Evolutionary conservation across 2,113 vertebrate genomes (phyloP).

Genomic region (Protomyctophum bolini): DNA sequence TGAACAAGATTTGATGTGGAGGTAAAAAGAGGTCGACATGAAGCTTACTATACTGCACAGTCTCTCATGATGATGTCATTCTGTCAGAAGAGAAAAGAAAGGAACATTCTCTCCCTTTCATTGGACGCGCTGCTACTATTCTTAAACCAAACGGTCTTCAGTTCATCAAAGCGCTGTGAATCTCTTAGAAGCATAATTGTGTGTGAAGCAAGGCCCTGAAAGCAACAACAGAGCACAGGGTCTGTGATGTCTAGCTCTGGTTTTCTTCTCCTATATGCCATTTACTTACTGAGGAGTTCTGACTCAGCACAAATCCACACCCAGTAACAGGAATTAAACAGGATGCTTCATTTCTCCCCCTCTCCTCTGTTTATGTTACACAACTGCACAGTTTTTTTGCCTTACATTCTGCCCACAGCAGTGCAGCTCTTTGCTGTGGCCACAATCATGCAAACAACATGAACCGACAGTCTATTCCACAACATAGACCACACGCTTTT

Average conservation of each 20-base stretch:
- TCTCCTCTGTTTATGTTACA: constrained; percentile 16
- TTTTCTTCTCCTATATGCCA: constrained; percentile 20
- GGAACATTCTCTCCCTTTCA: constrained; percentile 24
- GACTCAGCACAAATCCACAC: constrained; percentile 56
- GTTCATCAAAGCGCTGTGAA: constrained; percentile 28
- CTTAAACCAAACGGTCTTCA: constrained; percentile 34
- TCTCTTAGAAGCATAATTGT: constrained; percentile 12
- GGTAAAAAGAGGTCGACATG: constrained; percentile 12
- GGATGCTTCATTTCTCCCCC: constrained; percentile 24
- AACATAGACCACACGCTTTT: too few relatives aligned
- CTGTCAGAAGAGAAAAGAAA: constrained; percentile 5
- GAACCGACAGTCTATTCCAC: too few relatives aligned
- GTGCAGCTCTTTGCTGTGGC: background rate
- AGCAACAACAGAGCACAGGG: constrained; percentile 17
- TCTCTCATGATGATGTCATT: constrained; percentile 37
- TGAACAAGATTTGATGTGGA: too few relatives aligned
- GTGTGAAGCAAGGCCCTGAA: constrained; percentile 16
- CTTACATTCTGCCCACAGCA: background rate
- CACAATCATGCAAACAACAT: too few relatives aligned
- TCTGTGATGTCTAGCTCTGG: constrained; percentile 11
- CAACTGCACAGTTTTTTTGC: constrained; percentile 17
- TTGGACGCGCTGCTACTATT: background rate
- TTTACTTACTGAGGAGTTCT: constrained; percentile 41
- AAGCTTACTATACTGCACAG: constrained; percentile 32
- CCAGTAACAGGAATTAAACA: constrained; percentile 39